These are phyloP conservation scores for Mobula birostris DNA, from an alignment of 2,113 vertebrate genomes.

Conservation along the genomic window DNA sequence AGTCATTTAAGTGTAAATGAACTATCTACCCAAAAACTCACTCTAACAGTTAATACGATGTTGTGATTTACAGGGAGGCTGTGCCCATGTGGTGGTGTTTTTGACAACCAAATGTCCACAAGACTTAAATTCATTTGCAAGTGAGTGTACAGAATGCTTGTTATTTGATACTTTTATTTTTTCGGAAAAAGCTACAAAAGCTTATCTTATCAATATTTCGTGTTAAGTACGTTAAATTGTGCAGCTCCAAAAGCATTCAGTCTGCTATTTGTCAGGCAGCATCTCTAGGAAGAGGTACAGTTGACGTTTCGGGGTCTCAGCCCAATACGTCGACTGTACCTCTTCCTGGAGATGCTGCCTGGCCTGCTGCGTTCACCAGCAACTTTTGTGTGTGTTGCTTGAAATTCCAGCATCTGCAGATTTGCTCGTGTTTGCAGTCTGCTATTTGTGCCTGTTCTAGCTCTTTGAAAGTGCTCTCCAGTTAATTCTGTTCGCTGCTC, in stretches of 20 bases:
- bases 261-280: not conserved
- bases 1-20: no score
- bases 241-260: not conserved
- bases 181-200: not conserved
- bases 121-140: slow-evolving; percentile 86
- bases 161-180: not conserved
- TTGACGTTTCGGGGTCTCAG: no score
- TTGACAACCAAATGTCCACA: slow-evolving; percentile 92
- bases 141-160: slow-evolving; percentile 50
- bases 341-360: no score
- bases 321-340: no score
- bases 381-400: no score
- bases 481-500: not conserved
- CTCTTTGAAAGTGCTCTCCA: not conserved
- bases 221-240: not conserved
- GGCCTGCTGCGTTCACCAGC: no score
- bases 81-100: slow-evolving; percentile 90
- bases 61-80: slow-evolving; percentile 72
- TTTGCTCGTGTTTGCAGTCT: no score
- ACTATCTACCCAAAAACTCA: no score
- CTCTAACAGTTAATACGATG: not conserved
- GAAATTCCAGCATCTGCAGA: no score
- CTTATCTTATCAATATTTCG: not conserved
- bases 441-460: not conserved
- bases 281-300: no score